Base-by-base conservation (phyloP, 2,888 invertebrate species). In the Ichneumoninae sp. region DNA sequence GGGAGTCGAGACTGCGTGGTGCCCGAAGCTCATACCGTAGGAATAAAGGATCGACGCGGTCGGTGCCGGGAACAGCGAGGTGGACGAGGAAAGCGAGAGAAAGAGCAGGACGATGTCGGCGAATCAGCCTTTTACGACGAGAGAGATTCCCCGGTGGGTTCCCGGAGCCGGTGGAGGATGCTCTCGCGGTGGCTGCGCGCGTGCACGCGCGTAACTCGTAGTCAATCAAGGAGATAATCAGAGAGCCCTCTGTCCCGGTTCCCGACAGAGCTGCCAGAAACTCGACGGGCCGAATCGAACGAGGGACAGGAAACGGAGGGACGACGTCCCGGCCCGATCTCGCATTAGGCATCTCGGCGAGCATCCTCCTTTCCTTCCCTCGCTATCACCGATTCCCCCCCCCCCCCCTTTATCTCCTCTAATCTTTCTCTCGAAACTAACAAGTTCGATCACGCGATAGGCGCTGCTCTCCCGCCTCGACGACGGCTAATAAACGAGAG, bases 151-250 rank as follows among this genome's bases (percentile, higher is more conserved):
- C 86, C 81, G 74, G 87, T 81, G 85, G 77, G 82, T 87, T 83
- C 40, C 50, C 81, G 81, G 73, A 71, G 50, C 13, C 47, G 75
- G 74, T 57, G 26, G 33, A 47, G 47, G n/a, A 71, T 81, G 73
- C 73, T 70, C 68, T 73, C 65, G 63, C 79, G 22, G 68, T 76
- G 82, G 63, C 60, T 47, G 79, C 74, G 70, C 84, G 70, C 81
- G 75, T 83, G 82, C 74, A 86, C 87, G 69, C 76, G 86, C 83
- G 79, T 86, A 86, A 83, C 83, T 83, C 86, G 83, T 83, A 88
- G 86, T 88, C 87, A 88, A 88, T 88, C 88, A 87, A 85, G 77
- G 84, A 88, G 88, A 88, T 88, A 88, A 88, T 88, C 88, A 83
- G 81, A 83, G 81, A 86, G 81, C 81, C 52, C 65, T 75, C 68